Conservation (phyloP, 1,140 invertebrate genomes). For the Drosophila subpulchrella region DNA sequence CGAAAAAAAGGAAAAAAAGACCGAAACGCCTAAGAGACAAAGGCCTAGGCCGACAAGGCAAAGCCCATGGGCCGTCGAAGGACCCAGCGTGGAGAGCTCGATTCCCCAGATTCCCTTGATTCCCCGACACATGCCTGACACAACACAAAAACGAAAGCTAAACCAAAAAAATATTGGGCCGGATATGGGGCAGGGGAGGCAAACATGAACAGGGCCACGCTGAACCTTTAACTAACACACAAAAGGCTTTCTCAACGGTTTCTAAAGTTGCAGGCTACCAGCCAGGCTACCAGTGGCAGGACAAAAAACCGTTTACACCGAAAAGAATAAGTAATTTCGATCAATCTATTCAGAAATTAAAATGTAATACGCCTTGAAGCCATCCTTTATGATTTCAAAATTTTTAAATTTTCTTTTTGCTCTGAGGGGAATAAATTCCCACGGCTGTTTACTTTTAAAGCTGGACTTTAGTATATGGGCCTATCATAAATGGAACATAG, state of each 20-base stretch:
- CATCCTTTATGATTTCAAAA: no score
- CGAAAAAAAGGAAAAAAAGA: constrained; percentile 29
- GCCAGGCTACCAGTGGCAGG: constrained; percentile 8
- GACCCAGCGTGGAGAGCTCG: constrained; percentile 57
- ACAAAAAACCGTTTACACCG: constrained; percentile 8
- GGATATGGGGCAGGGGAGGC: constrained; percentile 7
- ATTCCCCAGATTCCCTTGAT: constrained; percentile 18
- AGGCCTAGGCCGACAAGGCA: constrained; percentile 64
- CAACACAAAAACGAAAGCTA: constrained; percentile 63
- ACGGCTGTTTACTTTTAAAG: no score
- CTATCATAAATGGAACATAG: no score
- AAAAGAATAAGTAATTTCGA: neutral
- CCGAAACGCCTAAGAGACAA: constrained; percentile 54
- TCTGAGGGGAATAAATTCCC: no score
- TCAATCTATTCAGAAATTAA: neutral
- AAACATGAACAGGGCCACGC: constrained; percentile 22
- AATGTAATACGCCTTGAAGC: no score
- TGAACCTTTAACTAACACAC: constrained; percentile 53
- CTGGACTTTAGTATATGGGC: no score
- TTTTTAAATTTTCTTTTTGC: no score
- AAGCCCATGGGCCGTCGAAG: constrained; percentile 62
- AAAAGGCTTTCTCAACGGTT: constrained; percentile 73
- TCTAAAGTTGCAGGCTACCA: constrained; percentile 57
- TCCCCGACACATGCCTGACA: constrained; percentile 63
- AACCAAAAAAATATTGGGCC: constrained; percentile 39